phyloP scores from a whole-genome alignment of 2,113 vertebrate genomes.

The Onychostoma macrolepis region DNA sequence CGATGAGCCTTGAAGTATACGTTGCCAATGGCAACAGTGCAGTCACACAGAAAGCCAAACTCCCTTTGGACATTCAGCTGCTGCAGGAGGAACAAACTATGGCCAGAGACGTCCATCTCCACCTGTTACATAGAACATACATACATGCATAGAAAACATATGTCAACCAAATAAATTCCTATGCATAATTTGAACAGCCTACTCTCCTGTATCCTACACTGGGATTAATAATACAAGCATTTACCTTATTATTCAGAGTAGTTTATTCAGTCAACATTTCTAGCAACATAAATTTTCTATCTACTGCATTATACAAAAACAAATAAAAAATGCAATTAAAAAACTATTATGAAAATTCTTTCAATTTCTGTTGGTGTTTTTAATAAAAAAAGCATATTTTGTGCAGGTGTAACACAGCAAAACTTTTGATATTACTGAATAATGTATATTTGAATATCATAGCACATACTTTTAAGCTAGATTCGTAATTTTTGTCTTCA shows the following conservation, averaged over 20 bases:
- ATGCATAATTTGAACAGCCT: background rate
- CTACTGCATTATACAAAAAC: background rate
- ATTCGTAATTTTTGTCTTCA: background rate
- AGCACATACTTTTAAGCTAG: background rate
- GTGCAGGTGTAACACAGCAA: background rate
- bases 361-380: background rate
- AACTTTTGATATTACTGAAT: background rate
- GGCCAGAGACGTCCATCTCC: constrained; percentile 85
- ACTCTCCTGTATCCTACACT: background rate
- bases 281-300: background rate
- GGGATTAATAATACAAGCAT: background rate
- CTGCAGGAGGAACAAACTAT: constrained; percentile 94
- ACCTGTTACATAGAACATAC: constrained; percentile 45
- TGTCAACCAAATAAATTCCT: background rate
- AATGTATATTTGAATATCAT: background rate
- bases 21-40: constrained; percentile 96
- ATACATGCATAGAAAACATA: constrained; percentile 43
- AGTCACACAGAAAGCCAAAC: constrained; percentile 97
- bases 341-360: no score
- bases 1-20: constrained; percentile 98
- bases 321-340: background rate
- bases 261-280: background rate
- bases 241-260: background rate
- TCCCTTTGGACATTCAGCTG: constrained; percentile 97
- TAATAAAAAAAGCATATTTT: background rate